Conservation (phyloP, 2,113 vertebrate genomes). For the Pygoscelis adeliae region DNA sequence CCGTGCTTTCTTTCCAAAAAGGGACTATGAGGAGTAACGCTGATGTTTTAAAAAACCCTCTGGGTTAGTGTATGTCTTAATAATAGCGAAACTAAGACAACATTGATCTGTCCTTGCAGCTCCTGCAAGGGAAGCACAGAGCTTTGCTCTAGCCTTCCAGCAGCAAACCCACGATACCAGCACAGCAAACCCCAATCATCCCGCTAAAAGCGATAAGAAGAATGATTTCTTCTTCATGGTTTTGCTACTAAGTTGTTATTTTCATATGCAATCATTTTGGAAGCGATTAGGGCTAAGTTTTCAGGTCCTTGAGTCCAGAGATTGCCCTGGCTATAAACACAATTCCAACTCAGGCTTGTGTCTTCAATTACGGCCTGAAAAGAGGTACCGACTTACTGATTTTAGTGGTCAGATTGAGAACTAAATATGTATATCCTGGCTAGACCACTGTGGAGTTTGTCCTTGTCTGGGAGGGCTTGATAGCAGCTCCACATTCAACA, state of each 20-base stretch:
- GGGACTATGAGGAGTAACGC: background rate
- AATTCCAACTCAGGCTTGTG: background rate
- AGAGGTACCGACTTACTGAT: background rate
- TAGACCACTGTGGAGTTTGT: background rate
- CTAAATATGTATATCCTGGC: background rate
- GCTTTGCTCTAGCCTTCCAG: background rate
- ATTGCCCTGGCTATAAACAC: background rate
- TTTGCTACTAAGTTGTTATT: background rate
- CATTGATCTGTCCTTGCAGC: background rate
- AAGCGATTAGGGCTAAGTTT: background rate
- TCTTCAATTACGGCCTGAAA: background rate
- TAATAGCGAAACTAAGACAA: background rate
- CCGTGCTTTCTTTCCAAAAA: background rate
- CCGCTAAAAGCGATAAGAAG: rapidly evolving
- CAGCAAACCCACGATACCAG: background rate
- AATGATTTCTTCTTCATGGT: background rate
- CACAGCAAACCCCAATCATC: background rate
- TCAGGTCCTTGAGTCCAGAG: background rate
- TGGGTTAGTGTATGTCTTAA: background rate
- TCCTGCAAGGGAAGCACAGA: background rate
- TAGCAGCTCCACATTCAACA: background rate
- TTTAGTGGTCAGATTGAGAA: background rate
- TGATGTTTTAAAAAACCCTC: background rate
- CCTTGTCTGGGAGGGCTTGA: background rate
- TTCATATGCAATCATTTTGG: rapidly evolving